Evolutionary conservation across 2,113 vertebrate genomes (phyloP).

Genomic region (Brachyhypopomus occidentalis): DNA sequence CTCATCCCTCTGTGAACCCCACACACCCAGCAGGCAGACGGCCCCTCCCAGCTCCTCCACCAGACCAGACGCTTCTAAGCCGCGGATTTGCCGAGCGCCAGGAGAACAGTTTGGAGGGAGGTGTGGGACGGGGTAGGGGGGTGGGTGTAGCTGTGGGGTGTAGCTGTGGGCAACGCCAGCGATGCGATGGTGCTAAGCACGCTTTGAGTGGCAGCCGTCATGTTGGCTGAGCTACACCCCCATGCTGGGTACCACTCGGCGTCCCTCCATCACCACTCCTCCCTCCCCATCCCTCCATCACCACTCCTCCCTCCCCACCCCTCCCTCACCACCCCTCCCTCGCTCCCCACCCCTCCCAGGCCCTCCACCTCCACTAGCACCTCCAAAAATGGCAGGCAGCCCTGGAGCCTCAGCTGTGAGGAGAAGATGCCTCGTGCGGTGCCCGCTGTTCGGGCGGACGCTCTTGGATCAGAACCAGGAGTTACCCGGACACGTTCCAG

Average conservation of each 20-base stretch:
- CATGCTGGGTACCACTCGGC: conserved; percentile 65
- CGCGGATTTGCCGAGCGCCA: conserved; percentile 35
- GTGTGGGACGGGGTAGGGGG: conserved; percentile 59
- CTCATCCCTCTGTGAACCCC: conserved; percentile 46
- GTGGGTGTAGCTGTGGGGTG: conserved; percentile 55
- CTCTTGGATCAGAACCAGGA: conserved; percentile 53
- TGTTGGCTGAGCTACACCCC: conserved; percentile 74
- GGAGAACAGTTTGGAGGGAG: conserved; percentile 33
- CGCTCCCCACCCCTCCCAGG: conserved; percentile 29
- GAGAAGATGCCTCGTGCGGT: conserved; percentile 57
- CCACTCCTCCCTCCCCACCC: conserved; percentile 57
- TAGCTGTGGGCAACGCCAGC: conserved; percentile 63
- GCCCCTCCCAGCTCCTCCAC: conserved; percentile 27
- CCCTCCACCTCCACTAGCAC: conserved; percentile 59
- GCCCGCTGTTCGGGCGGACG: conserved; percentile 56
- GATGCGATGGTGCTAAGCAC: conserved; percentile 77
- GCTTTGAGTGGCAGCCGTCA: conserved; percentile 81
- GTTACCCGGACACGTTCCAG: conserved; percentile 38
- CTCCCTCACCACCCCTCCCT: conserved; percentile 54
- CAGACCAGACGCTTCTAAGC: conserved; percentile 15
- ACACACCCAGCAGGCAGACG: background rate
- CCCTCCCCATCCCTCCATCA: conserved; percentile 51
- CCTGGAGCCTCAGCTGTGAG: conserved; percentile 51
- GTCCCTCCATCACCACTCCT: conserved; percentile 62
- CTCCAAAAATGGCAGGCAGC: conserved; percentile 50